A percentile compares a stretch with the other conserved stretches of the same genome.
Conservation (phyloP, 2,113 vertebrate species). For the Nestor notabilis region DNA sequence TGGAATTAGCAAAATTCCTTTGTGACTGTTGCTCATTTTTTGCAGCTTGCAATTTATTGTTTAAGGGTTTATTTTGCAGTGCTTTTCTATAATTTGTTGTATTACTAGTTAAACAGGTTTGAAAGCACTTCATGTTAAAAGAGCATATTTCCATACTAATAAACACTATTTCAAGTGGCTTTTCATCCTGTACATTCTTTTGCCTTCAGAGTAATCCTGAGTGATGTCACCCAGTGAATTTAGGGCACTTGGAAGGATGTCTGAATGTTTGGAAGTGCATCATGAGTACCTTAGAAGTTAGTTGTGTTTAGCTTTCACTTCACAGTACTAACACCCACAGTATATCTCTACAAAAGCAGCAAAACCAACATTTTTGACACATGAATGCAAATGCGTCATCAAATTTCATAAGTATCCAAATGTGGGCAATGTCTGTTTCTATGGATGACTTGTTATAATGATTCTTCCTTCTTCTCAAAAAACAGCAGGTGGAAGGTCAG, state of each 20-base stretch:
- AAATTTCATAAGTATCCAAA: not conserved
- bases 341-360: not conserved
- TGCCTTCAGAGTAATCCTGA: not conserved
- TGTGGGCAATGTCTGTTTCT: not conserved
- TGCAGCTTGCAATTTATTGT: not conserved
- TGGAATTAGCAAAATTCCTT: not conserved
- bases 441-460: not conserved
- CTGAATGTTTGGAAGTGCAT: not conserved
- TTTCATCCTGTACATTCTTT: not conserved
- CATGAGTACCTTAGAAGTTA: not conserved
- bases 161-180: not conserved
- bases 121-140: not conserved
- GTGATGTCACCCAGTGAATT: not conserved
- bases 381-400: not conserved
- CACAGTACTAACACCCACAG: not conserved
- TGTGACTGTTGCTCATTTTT: not conserved
- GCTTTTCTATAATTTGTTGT: not conserved
- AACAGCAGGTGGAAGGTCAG: not conserved
- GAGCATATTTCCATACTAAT: not conserved
- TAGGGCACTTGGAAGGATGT: not conserved
- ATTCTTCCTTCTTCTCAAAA: not conserved
- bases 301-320: not conserved
- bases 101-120: not conserved
- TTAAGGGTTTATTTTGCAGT: not conserved
- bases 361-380: not conserved